phyloP scores from a whole-genome alignment of 2,888 invertebrate genomes.

The Ariolimax columbianus region DNA sequence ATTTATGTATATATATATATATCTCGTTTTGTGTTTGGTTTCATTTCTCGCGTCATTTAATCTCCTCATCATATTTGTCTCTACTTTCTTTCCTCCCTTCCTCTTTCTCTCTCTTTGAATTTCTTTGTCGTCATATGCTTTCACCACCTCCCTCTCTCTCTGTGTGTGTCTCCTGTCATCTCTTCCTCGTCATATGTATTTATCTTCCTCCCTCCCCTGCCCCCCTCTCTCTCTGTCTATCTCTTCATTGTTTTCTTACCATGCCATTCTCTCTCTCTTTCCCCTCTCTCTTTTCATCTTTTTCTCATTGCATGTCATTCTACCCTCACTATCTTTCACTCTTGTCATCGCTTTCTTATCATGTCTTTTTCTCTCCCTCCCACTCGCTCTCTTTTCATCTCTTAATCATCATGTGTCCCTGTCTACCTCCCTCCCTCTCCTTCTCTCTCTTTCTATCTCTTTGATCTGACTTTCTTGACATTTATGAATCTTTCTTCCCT shows the following conservation, averaged over 20 bases:
- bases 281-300: not conserved
- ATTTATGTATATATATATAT: not conserved
- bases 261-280: not conserved
- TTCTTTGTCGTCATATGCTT: not conserved
- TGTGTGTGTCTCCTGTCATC: too few relatives aligned
- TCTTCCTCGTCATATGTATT: not conserved
- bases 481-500: too few relatives aligned
- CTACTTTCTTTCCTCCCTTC: too few relatives aligned
- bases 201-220: not conserved
- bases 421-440: not conserved
- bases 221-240: not conserved
- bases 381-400: not conserved
- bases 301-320: not conserved
- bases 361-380: not conserved
- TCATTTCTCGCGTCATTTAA: too few relatives aligned
- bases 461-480: not conserved
- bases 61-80: too few relatives aligned
- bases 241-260: too few relatives aligned
- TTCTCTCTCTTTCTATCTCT: not conserved
- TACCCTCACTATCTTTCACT: not conserved
- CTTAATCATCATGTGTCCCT: too few relatives aligned
- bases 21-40: not conserved
- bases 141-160: too few relatives aligned
- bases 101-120: not conserved
- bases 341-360: too few relatives aligned